A percentile compares a stretch with the other conserved stretches of the same genome.
phyloP scores from a whole-genome alignment of 2,888 invertebrate species.

The Clanis bilineata region DNA sequence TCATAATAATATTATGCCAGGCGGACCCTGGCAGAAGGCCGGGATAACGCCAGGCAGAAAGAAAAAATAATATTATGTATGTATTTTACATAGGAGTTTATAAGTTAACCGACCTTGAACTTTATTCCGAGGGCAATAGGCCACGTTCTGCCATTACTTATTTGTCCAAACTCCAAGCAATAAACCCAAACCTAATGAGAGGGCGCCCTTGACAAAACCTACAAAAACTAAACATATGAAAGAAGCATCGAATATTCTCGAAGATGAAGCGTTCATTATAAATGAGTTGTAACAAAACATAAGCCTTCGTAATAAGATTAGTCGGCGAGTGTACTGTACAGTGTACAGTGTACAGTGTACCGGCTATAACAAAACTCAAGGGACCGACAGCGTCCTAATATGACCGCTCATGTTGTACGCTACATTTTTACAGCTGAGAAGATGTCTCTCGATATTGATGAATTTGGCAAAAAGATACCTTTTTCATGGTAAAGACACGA shows the following conservation, averaged over 20 bases:
- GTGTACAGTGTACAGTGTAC: too few relatives aligned
- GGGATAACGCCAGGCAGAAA: too few relatives aligned
- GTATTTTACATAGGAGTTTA: too few relatives aligned
- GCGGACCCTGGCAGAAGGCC: too few relatives aligned
- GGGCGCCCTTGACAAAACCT: neutral
- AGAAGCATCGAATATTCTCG: neutral
- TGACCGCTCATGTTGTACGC: neutral
- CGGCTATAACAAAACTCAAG: neutral
- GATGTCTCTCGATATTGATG: too few relatives aligned
- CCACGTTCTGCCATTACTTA: neutral
- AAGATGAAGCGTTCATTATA: slow-evolving; percentile 3
- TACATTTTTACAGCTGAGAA: too few relatives aligned
- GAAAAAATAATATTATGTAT: too few relatives aligned
- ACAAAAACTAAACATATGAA: neutral
- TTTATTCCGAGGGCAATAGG: neutral
- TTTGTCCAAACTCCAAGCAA: neutral
- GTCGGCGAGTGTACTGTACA: neutral
- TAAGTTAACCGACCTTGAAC: neutral
- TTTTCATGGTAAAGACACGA: too few relatives aligned
- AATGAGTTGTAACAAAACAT: slow-evolving; percentile 4
- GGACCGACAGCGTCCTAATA: neutral
- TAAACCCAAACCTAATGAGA: neutral
- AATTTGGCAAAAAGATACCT: too few relatives aligned
- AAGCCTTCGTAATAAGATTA: slow-evolving; percentile 7
- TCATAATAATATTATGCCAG: too few relatives aligned